phyloP scores from a whole-genome alignment of 1,140 invertebrate species.

The Lepidurus arcticus region DNA sequence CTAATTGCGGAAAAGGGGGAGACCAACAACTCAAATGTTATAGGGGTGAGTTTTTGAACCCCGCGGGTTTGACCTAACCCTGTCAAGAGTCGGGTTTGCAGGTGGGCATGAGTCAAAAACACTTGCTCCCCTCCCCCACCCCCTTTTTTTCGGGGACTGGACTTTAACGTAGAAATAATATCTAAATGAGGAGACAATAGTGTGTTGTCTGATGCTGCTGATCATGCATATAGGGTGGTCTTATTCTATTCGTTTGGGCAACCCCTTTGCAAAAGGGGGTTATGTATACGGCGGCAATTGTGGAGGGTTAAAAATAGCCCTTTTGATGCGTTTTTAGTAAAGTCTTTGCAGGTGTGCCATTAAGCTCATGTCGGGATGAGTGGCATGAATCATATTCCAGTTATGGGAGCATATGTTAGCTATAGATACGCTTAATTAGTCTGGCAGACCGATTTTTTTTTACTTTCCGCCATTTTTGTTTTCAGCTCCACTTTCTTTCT shows the following conservation, averaged over 20 bases:
- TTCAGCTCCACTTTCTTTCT: neutral
- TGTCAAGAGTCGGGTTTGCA: neutral
- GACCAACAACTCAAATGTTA: neutral
- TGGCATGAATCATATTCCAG: slow-evolving; percentile 4
- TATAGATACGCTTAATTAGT: neutral
- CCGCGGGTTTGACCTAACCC: slow-evolving; percentile 11
- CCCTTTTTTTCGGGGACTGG: neutral
- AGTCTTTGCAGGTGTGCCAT: slow-evolving; percentile 10
- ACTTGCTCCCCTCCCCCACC: neutral
- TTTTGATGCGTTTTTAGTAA: neutral
- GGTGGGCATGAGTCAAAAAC: slow-evolving; percentile 21
- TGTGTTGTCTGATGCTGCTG: slow-evolving; percentile 5
- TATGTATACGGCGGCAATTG: neutral
- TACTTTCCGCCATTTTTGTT: neutral
- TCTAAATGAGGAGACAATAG: slow-evolving; percentile 22
- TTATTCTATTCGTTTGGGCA: neutral
- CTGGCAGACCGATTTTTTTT: neutral
- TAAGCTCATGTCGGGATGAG: neutral
- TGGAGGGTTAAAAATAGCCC: neutral
- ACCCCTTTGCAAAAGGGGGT: neutral
- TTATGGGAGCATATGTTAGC: neutral
- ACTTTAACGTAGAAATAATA: slow-evolving; percentile 6
- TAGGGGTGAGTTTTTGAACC: neutral
- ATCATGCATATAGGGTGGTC: neutral
- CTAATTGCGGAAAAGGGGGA: neutral